A percentile compares a stretch with the other conserved stretches of the same genome.
Evolutionary conservation across 2,113 vertebrate species (phyloP).

Genomic region (Neotragus pygmaeus): DNA sequence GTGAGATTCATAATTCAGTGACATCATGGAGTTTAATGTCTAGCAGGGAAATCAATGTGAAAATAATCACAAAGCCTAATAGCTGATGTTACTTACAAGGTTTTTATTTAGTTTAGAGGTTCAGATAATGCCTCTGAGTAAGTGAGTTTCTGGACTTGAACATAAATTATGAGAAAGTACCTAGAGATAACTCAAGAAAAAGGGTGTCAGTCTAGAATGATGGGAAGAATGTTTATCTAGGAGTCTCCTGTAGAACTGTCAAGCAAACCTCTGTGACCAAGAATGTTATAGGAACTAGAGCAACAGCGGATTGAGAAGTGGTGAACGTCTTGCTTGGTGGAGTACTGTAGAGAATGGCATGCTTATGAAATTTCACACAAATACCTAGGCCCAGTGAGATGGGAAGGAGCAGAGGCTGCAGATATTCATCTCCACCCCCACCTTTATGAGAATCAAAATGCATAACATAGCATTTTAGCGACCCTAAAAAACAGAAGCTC

Average conservation of each 20-base stretch:
- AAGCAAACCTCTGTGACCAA: background rate
- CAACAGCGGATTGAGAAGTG: background rate
- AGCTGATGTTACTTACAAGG: background rate
- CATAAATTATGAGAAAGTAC: background rate
- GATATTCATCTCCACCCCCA: background rate
- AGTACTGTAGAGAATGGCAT: background rate
- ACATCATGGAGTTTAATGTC: background rate
- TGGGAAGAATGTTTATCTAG: background rate
- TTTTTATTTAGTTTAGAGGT: background rate
- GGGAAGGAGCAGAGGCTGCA: rapidly evolving
- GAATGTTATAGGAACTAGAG: background rate
- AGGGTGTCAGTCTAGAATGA: background rate
- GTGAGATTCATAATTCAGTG: background rate
- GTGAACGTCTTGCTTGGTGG: background rate
- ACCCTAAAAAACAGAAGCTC: background rate
- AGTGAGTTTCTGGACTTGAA: background rate
- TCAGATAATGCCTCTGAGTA: background rate
- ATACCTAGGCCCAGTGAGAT: background rate
- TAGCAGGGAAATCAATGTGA: background rate
- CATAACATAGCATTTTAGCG: background rate
- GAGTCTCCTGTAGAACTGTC: background rate
- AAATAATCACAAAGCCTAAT: background rate
- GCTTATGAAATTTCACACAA: background rate
- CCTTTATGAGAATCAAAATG: background rate
- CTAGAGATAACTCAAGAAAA: background rate